A percentile compares a stretch with the other conserved stretches of the same genome.
Evolutionary conservation across 2,113 vertebrate genomes (phyloP).

Genomic region (Nestor notabilis): DNA sequence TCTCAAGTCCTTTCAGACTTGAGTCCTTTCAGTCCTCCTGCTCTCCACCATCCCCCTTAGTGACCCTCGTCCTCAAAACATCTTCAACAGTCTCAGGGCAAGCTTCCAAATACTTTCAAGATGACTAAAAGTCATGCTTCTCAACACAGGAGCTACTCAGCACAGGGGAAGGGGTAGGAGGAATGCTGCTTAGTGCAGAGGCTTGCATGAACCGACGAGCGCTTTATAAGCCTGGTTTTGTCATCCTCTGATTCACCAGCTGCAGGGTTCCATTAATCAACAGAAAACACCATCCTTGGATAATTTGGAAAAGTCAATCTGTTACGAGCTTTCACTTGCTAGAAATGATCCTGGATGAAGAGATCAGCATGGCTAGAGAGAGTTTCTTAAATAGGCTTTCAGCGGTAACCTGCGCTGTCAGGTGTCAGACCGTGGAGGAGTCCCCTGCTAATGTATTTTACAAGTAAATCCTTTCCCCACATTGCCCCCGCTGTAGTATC

Average conservation of each 20-base stretch:
- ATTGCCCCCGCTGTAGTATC: background rate
- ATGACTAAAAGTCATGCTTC: conserved; percentile 37
- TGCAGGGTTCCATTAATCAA: background rate
- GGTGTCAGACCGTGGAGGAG: background rate
- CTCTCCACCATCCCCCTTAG: background rate
- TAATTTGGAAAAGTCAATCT: background rate
- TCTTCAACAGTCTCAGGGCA: background rate
- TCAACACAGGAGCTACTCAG: background rate
- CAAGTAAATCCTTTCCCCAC: background rate
- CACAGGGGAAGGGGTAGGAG: background rate
- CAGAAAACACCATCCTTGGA: background rate
- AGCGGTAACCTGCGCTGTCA: background rate
- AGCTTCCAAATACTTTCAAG: conserved; percentile 15
- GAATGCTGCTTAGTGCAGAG: background rate
- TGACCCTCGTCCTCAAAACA: background rate
- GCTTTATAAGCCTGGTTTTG: background rate
- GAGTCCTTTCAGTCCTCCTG: background rate
- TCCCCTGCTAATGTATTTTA: background rate
- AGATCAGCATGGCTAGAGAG: background rate
- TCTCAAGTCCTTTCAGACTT: background rate
- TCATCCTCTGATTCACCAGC: background rate
- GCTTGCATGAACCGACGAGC: background rate
- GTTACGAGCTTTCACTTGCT: background rate
- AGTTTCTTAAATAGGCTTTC: background rate
- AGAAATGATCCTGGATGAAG: background rate